Conservation (phyloP, 2,888 invertebrate species). For the Barypeithes pellucidus region DNA sequence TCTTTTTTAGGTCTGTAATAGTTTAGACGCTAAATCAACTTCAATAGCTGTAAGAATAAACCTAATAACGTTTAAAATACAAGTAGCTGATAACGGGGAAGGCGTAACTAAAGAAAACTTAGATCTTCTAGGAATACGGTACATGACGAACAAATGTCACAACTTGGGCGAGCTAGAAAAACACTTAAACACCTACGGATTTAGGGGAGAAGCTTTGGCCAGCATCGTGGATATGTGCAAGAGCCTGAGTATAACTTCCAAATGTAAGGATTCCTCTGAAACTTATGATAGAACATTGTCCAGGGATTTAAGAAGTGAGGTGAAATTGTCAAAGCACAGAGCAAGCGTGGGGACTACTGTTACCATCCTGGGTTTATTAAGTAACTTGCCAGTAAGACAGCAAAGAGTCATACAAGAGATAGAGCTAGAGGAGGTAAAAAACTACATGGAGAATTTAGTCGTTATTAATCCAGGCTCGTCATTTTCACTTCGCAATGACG, state of each 20-base stretch:
- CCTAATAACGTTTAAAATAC: conserved; percentile 75
- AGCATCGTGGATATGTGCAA: conserved; percentile 74
- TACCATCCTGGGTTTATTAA: conserved; percentile 78
- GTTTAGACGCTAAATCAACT: conserved; percentile 80
- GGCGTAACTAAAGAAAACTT: conserved; percentile 78
- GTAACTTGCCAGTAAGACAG: conserved; percentile 77
- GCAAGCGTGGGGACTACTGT: conserved; percentile 83
- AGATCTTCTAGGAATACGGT: conserved; percentile 74
- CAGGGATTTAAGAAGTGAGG: conserved; percentile 57
- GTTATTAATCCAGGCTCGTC: conserved; percentile 79
- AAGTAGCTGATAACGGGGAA: conserved; percentile 85
- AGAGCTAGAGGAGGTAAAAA: conserved; percentile 76
- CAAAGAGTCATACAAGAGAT: conserved; percentile 72
- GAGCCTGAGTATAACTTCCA: conserved; percentile 76
- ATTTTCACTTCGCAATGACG: conserved; percentile 80
- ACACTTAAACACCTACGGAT: conserved; percentile 77
- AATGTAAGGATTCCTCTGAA: conserved; percentile 68
- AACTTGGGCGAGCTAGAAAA: conserved; percentile 72
- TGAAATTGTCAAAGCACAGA: conserved; percentile 69
- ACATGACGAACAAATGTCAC: conserved; percentile 79
- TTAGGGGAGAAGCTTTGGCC: conserved; percentile 79
- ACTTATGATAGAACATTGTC: conserved; percentile 75
- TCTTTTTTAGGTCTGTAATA: conserved; percentile 77
- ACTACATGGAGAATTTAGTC: conserved; percentile 76
- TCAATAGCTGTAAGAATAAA: conserved; percentile 81